A percentile compares a stretch with the other conserved stretches of the same genome.
Conservation (phyloP, 2,113 vertebrate genomes). For the Parotia lawesii region DNA sequence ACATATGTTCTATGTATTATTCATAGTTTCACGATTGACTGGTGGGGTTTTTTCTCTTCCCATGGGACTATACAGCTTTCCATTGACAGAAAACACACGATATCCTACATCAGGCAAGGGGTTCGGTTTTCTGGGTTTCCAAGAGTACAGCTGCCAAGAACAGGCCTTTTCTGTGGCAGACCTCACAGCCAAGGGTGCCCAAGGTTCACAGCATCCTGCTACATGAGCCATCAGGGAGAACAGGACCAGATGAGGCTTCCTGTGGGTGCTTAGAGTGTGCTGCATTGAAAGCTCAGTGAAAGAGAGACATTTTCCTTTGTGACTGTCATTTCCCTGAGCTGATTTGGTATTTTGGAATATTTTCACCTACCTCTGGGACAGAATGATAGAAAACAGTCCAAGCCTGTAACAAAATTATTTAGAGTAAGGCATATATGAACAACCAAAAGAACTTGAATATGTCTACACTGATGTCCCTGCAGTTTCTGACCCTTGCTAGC, state of each 20-base stretch:
- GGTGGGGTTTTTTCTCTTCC: neutral
- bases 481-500: neutral
- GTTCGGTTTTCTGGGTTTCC: neutral
- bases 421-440: neutral
- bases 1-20: neutral
- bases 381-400: neutral
- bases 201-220: neutral
- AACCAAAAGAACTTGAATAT: neutral
- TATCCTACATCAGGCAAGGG: neutral
- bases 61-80: neutral
- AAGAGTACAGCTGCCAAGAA: neutral
- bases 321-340: neutral
- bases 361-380: neutral
- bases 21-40: neutral
- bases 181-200: neutral
- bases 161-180: neutral
- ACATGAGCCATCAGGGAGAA: neutral
- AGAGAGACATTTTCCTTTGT: neutral
- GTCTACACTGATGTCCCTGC: neutral
- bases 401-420: neutral
- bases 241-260: neutral
- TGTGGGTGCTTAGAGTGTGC: neutral
- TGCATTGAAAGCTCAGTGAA: neutral
- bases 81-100: neutral
- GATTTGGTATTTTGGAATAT: neutral